These are phyloP conservation scores for Brachyrhaphis roseni DNA, from an alignment of 2,797 vertebrate genomes.

Conservation along the genomic window DNA sequence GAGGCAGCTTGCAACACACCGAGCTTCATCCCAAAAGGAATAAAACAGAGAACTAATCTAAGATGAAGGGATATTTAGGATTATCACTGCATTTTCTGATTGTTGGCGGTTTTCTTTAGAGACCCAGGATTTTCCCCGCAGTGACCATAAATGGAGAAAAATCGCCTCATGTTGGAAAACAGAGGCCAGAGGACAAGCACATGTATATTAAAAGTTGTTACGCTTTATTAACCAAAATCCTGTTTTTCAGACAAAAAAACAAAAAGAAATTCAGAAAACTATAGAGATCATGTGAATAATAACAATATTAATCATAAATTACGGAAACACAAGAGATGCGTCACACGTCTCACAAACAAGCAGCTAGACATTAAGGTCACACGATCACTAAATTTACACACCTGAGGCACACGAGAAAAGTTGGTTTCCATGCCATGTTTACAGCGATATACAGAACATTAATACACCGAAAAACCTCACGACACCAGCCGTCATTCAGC, in stretches of 20 bases:
- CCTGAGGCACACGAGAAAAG: conserved; percentile 72
- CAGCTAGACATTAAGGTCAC: conserved; percentile 71
- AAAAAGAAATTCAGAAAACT: conserved; percentile 12
- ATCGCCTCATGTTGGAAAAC: conserved; percentile 25
- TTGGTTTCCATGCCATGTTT: conserved; percentile 76
- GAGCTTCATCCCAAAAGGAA: conserved; percentile 55
- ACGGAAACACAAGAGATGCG: conserved; percentile 70
- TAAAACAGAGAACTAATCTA: conserved; percentile 55
- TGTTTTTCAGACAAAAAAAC: conserved; percentile 65
- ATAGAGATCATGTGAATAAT: neutral
- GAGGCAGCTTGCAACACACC: conserved; percentile 41
- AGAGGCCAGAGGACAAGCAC: conserved; percentile 46
- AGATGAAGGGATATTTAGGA: conserved; percentile 61
- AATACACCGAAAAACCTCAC: conserved; percentile 65
- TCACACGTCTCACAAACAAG: conserved; percentile 73
- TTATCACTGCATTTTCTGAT: conserved; percentile 54
- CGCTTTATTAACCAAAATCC: conserved; percentile 77
- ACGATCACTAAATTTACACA: conserved; percentile 65
- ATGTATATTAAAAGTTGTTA: conserved; percentile 73
- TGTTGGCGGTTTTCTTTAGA: conserved; percentile 43
- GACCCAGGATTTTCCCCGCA: conserved; percentile 18
- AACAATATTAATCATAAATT: conserved; percentile 29
- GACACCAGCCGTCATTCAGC: conserved; percentile 60
- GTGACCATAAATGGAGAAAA: conserved; percentile 67
- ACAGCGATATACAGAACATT: conserved; percentile 71